A percentile compares a stretch with the other conserved stretches of the same genome.
Evolutionary conservation across 2,888 invertebrate genomes (phyloP).

Genomic region (Eupithecia vulgata): DNA sequence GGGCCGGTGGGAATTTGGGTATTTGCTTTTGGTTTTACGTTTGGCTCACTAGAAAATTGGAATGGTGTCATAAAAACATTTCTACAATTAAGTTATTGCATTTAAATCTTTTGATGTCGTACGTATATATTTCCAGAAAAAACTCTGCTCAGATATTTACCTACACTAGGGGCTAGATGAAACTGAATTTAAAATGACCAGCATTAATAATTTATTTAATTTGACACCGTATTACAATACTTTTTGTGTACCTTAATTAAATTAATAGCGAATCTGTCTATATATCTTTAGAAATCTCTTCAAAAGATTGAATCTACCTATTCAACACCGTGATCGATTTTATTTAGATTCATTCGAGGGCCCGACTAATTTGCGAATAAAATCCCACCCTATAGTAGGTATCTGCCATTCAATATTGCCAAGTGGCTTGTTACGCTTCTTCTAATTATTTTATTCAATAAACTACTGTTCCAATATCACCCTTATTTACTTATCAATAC

Average conservation of each 20-base stretch:
- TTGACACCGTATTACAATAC: neutral
- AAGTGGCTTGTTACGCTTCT: slow-evolving; percentile 65
- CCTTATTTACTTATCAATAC: slow-evolving; percentile 16
- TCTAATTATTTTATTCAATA: slow-evolving; percentile 66
- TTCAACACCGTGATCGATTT: neutral
- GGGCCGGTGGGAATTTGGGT: slow-evolving; percentile 59
- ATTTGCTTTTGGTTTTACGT: slow-evolving; percentile 60
- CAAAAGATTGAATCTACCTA: neutral
- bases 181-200: neutral
- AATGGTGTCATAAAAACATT: slow-evolving; percentile 21
- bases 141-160: too few relatives aligned
- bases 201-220: too few relatives aligned
- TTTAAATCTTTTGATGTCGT: neutral
- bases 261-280: neutral
- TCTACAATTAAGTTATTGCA: neutral
- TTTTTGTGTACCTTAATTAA: neutral
- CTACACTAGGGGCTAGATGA: too few relatives aligned
- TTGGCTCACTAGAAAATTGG: slow-evolving; percentile 49
- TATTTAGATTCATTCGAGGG: slow-evolving; percentile 9
- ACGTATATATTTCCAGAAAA: neutral
- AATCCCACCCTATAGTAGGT: slow-evolving; percentile 34
- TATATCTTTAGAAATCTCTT: neutral
- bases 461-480: slow-evolving; percentile 18
- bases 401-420: slow-evolving; percentile 33
- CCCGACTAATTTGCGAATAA: slow-evolving; percentile 40